Conservation (phyloP, 2,888 invertebrate species). For the Cryptocephalus primarius region DNA sequence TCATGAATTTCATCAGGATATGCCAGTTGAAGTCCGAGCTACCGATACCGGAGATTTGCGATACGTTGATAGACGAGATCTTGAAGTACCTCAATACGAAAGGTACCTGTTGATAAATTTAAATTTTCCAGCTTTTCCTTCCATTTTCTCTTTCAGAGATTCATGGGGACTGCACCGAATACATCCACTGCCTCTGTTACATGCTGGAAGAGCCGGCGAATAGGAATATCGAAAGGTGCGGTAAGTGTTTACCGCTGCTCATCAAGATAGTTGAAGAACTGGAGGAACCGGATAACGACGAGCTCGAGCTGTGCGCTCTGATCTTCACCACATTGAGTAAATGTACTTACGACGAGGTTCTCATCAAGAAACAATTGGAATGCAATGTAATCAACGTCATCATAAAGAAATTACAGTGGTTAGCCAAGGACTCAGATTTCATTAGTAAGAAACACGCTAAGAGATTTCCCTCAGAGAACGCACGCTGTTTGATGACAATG, state of each 20-base stretch:
- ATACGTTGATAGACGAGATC: slow-evolving; percentile 23
- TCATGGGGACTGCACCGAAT: slow-evolving; percentile 18
- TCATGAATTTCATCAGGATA: slow-evolving; percentile 28
- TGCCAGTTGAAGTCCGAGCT: slow-evolving; percentile 28
- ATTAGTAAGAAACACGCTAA: neutral
- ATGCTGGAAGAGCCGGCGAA: slow-evolving; percentile 27
- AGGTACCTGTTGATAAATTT: slow-evolving; percentile 9
- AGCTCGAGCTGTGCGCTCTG: slow-evolving; percentile 28
- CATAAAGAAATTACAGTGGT: slow-evolving; percentile 24
- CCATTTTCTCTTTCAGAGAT: neutral
- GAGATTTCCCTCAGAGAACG: neutral
- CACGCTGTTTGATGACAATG: neutral
- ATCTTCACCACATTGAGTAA: slow-evolving; percentile 27
- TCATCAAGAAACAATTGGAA: slow-evolving; percentile 25
- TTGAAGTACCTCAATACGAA: slow-evolving; percentile 18
- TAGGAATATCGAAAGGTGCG: slow-evolving; percentile 21
- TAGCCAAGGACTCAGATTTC: slow-evolving; percentile 22
- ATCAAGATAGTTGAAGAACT: slow-evolving; percentile 24
- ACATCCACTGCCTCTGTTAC: slow-evolving; percentile 28
- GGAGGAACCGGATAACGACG: slow-evolving; percentile 14
- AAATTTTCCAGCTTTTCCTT: neutral
- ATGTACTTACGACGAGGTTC: slow-evolving; percentile 26
- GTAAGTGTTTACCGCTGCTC: slow-evolving; percentile 21
- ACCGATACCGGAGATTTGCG: slow-evolving; percentile 27
- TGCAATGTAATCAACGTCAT: slow-evolving; percentile 24